phyloP scores from a whole-genome alignment of 2,888 invertebrate genomes.

The Harmothoe impar region DNA sequence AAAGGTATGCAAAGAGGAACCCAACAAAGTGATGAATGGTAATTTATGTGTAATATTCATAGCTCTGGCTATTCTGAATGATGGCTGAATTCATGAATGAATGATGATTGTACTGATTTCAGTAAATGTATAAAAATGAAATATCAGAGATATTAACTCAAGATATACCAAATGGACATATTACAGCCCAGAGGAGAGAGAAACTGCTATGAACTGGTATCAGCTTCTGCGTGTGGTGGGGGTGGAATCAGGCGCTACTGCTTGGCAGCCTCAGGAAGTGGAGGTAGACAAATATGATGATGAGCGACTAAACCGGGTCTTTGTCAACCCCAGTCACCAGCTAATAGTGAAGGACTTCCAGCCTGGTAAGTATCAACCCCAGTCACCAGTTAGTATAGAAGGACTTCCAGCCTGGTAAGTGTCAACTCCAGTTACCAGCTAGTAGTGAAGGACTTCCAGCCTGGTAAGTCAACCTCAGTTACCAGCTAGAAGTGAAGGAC shows the following conservation, averaged over 20 bases:
- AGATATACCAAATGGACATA: too few relatives aligned
- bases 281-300: constrained; percentile 49
- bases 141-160: too few relatives aligned
- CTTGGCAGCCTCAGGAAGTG: constrained; percentile 42
- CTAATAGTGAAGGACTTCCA: constrained; percentile 46
- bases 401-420: constrained; percentile 13
- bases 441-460: constrained; percentile 41
- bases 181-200: neutral
- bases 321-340: neutral
- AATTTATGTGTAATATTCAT: too few relatives aligned
- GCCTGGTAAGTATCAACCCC: constrained; percentile 41
- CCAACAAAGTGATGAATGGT: too few relatives aligned
- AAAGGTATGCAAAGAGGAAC: too few relatives aligned
- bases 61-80: too few relatives aligned
- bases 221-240: neutral
- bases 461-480: neutral
- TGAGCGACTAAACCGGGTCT: constrained; percentile 45
- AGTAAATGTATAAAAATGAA: too few relatives aligned
- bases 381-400: neutral
- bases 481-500: constrained; percentile 28
- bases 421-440: constrained; percentile 2
- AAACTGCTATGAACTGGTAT: constrained; percentile 42
- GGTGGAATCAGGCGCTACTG: neutral
- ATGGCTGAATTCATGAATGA: too few relatives aligned
- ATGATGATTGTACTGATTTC: too few relatives aligned